phyloP scores from a whole-genome alignment of 37 sponge, comb jelly and placozoan species.

The Oscarella lobularis region DNA sequence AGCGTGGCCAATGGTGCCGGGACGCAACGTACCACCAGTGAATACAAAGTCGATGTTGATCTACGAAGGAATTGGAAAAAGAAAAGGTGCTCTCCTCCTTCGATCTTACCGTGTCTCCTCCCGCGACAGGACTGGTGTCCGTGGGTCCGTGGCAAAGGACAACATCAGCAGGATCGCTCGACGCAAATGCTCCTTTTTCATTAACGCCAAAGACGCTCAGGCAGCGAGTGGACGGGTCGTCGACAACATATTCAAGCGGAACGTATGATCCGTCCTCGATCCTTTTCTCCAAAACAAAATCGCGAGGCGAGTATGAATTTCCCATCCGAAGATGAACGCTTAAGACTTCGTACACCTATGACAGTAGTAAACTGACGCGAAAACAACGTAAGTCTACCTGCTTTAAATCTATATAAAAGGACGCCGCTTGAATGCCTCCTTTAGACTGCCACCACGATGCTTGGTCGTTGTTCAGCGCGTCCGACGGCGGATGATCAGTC shows the following conservation, averaged over 20 bases:
- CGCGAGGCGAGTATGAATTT: not conserved
- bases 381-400: not conserved
- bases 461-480: not conserved
- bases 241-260: not conserved
- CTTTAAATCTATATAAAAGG: not conserved
- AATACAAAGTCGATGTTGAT: too few relatives aligned
- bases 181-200: not conserved
- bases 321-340: too few relatives aligned
- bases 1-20: too few relatives aligned
- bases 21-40: too few relatives aligned
- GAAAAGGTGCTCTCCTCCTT: too few relatives aligned
- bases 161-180: too few relatives aligned
- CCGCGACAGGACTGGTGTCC: too few relatives aligned
- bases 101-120: too few relatives aligned
- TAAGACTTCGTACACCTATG: too few relatives aligned
- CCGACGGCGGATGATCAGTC: not conserved
- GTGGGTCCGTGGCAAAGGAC: too few relatives aligned
- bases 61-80: too few relatives aligned
- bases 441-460: slow-evolving; percentile 1
- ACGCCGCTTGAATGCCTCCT: not conserved
- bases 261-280: not conserved
- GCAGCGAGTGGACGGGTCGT: not conserved
- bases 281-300: not conserved
- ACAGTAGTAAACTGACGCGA: too few relatives aligned
- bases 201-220: not conserved